A percentile compares a stretch with the other conserved stretches of the same genome.
These are phyloP conservation scores for Habropoda laboriosa DNA, from an alignment of 1,140 invertebrate species.

Conservation along the genomic window DNA sequence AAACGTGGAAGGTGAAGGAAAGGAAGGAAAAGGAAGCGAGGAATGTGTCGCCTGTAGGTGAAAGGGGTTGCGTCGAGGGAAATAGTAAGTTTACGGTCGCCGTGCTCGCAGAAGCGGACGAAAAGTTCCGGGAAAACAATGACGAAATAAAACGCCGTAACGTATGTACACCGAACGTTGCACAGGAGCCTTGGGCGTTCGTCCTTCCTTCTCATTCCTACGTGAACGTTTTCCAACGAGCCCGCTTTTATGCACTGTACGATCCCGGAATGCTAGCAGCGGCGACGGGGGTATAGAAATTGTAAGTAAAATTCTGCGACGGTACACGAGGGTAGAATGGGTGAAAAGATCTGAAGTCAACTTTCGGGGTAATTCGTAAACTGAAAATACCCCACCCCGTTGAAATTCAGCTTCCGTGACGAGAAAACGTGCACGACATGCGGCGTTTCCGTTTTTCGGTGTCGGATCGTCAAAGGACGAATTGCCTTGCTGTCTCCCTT, in stretches of 20 bases:
- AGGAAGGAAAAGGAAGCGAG: constrained; percentile 6
- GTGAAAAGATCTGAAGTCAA: constrained; percentile 39
- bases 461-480: constrained; percentile 19
- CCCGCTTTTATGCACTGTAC: constrained; percentile 53
- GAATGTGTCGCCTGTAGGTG: constrained; percentile 43
- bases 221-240: constrained; percentile 51
- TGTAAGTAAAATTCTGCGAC: constrained; percentile 51
- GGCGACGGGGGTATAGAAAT: constrained; percentile 28
- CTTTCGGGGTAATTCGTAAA: constrained; percentile 44
- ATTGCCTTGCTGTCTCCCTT: background rate
- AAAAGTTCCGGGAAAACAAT: constrained; percentile 65
- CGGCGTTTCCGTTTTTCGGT: background rate
- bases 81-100: constrained; percentile 59
- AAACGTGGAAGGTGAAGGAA: constrained; percentile 12
- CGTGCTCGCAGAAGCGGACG: constrained; percentile 38
- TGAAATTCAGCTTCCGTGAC: constrained; percentile 45
- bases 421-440: background rate
- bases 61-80: constrained; percentile 48
- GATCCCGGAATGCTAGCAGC: constrained; percentile 39
- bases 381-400: constrained; percentile 38
- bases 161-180: constrained; percentile 54
- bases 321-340: constrained; percentile 52
- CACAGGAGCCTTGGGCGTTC: constrained; percentile 35
- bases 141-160: constrained; percentile 63
- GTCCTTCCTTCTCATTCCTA: constrained; percentile 17